Conservation (phyloP, 2,797 vertebrate species). For the Neomorphus geoffroyi region DNA sequence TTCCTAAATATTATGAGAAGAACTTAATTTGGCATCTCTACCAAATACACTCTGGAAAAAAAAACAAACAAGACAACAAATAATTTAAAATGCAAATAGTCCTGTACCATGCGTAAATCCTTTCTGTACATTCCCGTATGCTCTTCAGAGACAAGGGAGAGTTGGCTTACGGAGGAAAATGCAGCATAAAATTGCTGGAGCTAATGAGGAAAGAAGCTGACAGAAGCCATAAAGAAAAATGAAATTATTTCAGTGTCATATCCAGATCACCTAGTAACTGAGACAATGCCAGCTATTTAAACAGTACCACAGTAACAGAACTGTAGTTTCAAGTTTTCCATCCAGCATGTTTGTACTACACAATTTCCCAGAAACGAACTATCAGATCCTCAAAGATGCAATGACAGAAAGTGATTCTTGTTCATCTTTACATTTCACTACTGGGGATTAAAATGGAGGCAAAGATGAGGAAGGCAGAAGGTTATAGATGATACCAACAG, state of each 20-base stretch:
- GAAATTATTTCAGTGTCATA: constrained; percentile 5
- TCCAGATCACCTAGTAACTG: not conserved
- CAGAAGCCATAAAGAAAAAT: constrained; percentile 3
- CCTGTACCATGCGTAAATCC: not conserved
- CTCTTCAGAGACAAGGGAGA: not conserved
- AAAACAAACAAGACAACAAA: not conserved
- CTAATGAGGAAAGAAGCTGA: constrained; percentile 16
- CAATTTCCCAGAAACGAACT: not conserved
- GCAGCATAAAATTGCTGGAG: not conserved
- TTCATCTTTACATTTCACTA: not conserved
- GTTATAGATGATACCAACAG: not conserved
- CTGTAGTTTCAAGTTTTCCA: not conserved
- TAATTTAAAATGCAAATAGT: not conserved
- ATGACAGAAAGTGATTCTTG: not conserved
- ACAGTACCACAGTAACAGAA: not conserved
- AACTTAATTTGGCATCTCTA: not conserved
- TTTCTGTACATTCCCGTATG: not conserved
- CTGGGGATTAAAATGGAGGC: not conserved
- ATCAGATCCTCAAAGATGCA: not conserved
- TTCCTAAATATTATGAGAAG: not conserved
- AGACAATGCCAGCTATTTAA: not conserved
- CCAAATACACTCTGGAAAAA: not conserved
- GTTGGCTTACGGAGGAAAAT: not conserved
- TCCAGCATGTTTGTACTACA: not conserved
- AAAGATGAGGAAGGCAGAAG: not conserved